A percentile compares a stretch with the other conserved stretches of the same genome.
Evolutionary conservation across 1,140 invertebrate species (phyloP).

Genomic region (Drosophila rufa): DNA sequence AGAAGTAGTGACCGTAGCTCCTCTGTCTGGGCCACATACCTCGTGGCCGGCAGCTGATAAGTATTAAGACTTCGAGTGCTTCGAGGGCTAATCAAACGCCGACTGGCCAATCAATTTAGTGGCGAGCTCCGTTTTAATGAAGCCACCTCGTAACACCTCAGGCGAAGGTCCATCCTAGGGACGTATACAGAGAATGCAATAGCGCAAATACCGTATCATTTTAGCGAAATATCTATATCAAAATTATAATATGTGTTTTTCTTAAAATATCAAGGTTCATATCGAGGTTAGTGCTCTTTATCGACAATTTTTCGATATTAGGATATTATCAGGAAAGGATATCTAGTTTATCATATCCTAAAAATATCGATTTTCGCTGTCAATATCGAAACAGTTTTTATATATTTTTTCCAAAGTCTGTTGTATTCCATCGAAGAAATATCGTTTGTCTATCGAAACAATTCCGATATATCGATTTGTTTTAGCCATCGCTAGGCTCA

Average conservation of each 20-base stretch:
- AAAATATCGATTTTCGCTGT: too few species aligned
- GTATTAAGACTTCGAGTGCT: conserved; percentile 71
- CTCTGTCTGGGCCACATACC: conserved; percentile 22
- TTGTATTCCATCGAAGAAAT: not conserved
- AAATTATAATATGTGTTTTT: too few species aligned
- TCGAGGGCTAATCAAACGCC: conserved; percentile 67
- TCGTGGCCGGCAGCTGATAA: conserved; percentile 53
- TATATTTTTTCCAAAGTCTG: not conserved
- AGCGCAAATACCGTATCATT: not conserved
- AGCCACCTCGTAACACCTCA: conserved; percentile 21
- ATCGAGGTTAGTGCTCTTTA: not conserved
- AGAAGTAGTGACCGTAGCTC: not conserved
- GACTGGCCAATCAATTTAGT: conserved; percentile 69
- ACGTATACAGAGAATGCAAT: not conserved
- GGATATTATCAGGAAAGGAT: too few species aligned
- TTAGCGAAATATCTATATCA: too few species aligned
- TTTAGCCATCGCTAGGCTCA: conserved; percentile 12
- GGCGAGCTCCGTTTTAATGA: conserved; percentile 68
- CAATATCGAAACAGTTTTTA: too few species aligned
- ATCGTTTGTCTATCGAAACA: not conserved
- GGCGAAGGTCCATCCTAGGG: not conserved
- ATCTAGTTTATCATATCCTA: too few species aligned
- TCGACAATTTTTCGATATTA: too few species aligned
- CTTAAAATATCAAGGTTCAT: not conserved
- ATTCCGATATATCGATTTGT: conserved; percentile 3